A percentile compares a stretch with the other conserved stretches of the same genome.
Conservation (phyloP, 2,888 invertebrate species). For the Acanthosoma haemorrhoidale region DNA sequence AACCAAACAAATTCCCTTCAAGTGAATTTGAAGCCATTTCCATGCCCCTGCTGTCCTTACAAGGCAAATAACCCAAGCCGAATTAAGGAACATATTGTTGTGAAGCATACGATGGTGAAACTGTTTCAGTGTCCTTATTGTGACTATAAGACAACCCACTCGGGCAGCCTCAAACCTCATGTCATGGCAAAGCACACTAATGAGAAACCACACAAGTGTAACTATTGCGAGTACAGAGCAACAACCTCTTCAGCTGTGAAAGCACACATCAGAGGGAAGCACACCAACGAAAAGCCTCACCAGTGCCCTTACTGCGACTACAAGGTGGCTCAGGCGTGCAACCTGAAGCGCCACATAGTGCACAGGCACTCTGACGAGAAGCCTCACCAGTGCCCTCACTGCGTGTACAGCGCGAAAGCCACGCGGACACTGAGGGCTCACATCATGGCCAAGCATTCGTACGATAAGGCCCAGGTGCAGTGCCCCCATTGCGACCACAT, state of each 20-base stretch:
- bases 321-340: not conserved
- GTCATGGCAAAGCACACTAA: not conserved
- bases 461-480: too few species aligned
- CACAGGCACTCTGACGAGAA: not conserved
- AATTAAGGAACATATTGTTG: not conserved
- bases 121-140: not conserved
- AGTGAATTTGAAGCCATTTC: too few species aligned
- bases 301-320: not conserved
- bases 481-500: too few species aligned
- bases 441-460: too few species aligned
- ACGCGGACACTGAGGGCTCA: too few species aligned
- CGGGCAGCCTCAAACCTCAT: not conserved
- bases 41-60: too few species aligned
- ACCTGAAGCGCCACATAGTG: constrained; percentile 4
- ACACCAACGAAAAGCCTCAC: not conserved
- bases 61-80: too few species aligned
- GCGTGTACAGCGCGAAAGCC: too few species aligned
- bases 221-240: not conserved
- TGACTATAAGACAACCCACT: not conserved
- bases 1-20: too few species aligned
- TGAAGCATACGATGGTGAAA: not conserved
- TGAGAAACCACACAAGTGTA: not conserved
- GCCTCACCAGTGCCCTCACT: not conserved
- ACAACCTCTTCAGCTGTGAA: not conserved
- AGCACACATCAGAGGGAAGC: not conserved